Base-by-base conservation (phyloP, 1,140 invertebrate species). In the Brachionus sp. region DNA sequence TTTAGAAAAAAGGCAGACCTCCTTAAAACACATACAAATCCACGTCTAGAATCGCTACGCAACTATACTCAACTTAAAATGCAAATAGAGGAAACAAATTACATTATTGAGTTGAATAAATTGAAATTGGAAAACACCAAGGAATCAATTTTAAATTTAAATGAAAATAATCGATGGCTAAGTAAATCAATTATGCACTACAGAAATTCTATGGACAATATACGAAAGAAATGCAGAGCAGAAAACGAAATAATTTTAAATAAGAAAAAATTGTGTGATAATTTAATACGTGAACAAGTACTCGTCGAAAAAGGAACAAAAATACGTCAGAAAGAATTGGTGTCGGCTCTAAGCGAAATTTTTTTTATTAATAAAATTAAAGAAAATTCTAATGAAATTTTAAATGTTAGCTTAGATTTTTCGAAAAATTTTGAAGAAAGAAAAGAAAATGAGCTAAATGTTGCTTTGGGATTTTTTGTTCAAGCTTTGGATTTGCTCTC, bases 401-500 rank as follows among this genome's bases (percentile, higher is more conserved):
- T 62, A 23, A 29, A 62, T 37, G 50, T 35, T 42, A 9, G 33
- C 12, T 10, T 80, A 12, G 50, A 62, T 9, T 19, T 62, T 3
- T 37, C n/a, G 5, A 25, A 57, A 13, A 37, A 9, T 16, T n/a
- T 10, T 23, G 37, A 57, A 3, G 62, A 66, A 25, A 37, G 1
- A 12, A 33, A 13, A 5, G 77, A 80, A 3, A 57, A 16, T 37
- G 77, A 66, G 12, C 37, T 25, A 13, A 33, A 9, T 23, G 37
- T 80, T 9, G 77, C 50, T 4, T 44, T 80, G 16, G 77, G 77
- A 10, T 66, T n/a, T 42, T 25, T 80, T 37, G 50, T 62, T 10
- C 46, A 80, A 13, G 46, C 46, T 5, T 35, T 66, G 16, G 37
- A 42, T 19, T 12, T 80, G 6, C 35, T 80, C 2, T 35, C 77